Evolutionary conservation across 2,888 invertebrate species (phyloP).

Genomic region (Heliconius ethilla): DNA sequence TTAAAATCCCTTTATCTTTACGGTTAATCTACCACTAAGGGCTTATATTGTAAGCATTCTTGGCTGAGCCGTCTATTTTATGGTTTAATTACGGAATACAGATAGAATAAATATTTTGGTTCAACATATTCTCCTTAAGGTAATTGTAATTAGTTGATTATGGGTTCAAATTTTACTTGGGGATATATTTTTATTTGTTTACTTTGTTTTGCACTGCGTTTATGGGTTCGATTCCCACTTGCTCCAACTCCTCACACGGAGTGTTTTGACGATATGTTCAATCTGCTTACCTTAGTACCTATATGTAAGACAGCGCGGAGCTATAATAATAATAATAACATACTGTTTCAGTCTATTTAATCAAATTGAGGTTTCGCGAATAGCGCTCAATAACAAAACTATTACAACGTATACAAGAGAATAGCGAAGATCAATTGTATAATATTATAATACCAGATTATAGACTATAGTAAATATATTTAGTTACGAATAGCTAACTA

Average conservation of each 20-base stretch:
- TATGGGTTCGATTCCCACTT: background rate
- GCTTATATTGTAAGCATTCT: conserved; percentile 2
- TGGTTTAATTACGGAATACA: background rate
- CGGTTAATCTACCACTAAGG: conserved; percentile 15
- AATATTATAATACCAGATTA: conserved; percentile 5
- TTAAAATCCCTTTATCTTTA: conserved; percentile 19
- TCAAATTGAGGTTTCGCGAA: too few relatives aligned
- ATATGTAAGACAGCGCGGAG: background rate
- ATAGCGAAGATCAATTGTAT: background rate
- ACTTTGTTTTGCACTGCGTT: background rate
- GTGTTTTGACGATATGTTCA: background rate
- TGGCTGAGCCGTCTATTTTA: conserved; percentile 5
- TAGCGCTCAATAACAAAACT: too few relatives aligned
- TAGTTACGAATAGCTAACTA: background rate
- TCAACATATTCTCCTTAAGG: background rate
- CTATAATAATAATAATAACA: background rate
- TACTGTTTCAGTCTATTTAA: background rate
- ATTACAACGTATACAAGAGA: background rate
- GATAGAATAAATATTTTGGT: background rate
- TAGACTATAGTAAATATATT: background rate
- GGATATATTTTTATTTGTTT: background rate
- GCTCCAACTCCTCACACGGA: background rate
- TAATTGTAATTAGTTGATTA: background rate
- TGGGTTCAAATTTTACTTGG: background rate
- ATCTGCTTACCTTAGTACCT: background rate